Evolutionary conservation across 2,797 vertebrate genomes (phyloP).

Genomic region (Galago senegalensis): DNA sequence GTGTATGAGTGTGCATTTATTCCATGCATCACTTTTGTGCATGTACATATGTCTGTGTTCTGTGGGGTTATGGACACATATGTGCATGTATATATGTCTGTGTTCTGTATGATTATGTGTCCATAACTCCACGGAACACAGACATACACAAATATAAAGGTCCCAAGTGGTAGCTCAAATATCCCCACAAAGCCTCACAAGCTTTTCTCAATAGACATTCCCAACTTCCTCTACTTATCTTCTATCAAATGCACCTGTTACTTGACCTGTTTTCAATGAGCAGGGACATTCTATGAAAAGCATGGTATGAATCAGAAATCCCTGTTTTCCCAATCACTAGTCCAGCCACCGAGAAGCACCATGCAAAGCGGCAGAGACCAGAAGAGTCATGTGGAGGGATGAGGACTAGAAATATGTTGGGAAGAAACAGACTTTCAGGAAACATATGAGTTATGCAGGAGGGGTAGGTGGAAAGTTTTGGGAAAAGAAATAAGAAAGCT

Average conservation of each 20-base stretch:
- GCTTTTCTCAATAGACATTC: background rate
- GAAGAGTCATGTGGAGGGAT: background rate
- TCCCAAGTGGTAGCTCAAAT: background rate
- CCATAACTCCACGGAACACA: too few species aligned
- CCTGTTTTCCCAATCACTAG: background rate
- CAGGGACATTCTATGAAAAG: background rate
- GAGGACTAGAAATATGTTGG: background rate
- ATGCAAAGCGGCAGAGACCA: background rate
- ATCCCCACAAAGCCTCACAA: background rate
- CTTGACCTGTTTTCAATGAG: background rate
- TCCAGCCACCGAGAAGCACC: background rate
- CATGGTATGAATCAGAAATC: background rate
- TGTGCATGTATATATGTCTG: too few species aligned
- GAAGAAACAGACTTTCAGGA: background rate
- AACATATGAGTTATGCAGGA: background rate
- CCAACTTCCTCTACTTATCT: background rate
- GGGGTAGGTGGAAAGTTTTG: background rate
- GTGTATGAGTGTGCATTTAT: background rate
- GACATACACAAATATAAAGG: background rate
- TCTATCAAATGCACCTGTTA: background rate
- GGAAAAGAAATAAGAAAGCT: background rate
- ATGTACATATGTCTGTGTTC: background rate
- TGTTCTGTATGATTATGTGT: too few species aligned
- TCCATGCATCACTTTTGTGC: background rate
- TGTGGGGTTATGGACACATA: background rate